Conservation (phyloP, 2,888 invertebrate genomes). For the Leptopilina syphax region DNA sequence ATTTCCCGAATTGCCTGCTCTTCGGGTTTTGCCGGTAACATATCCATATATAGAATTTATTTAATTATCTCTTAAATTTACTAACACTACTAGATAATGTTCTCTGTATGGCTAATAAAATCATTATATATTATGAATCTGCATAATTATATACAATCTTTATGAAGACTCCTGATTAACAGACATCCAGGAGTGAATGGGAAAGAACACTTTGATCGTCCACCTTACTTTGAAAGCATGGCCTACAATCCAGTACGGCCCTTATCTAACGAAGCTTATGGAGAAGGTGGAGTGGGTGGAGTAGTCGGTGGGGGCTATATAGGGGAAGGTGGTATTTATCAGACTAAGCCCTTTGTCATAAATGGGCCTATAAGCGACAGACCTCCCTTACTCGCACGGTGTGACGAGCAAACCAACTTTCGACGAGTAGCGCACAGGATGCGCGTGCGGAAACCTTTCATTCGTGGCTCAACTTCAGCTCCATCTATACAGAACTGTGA, state of each 20-base stretch:
- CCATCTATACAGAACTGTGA: slow-evolving; percentile 89
- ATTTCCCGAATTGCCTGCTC: too few relatives aligned
- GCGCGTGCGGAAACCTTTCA: slow-evolving; percentile 87
- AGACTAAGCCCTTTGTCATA: slow-evolving; percentile 70
- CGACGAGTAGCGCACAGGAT: slow-evolving; percentile 89
- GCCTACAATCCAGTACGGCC: slow-evolving; percentile 61
- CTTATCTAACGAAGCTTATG: slow-evolving; percentile 66
- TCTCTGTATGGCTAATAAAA: too few relatives aligned
- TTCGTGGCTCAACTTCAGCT: slow-evolving; percentile 85
- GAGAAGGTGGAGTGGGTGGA: slow-evolving; percentile 74
- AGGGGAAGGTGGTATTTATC: slow-evolving; percentile 72
- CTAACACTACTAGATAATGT: too few relatives aligned
- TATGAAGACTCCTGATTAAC: neutral
- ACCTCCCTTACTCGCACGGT: slow-evolving; percentile 80
- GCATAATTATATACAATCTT: neutral
- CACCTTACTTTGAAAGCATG: slow-evolving; percentile 45
- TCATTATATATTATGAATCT: too few relatives aligned
- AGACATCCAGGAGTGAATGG: slow-evolving; percentile 55
- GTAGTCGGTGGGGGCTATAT: slow-evolving; percentile 71
- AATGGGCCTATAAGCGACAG: slow-evolving; percentile 74
- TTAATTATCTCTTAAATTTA: too few relatives aligned
- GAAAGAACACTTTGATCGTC: slow-evolving; percentile 58
- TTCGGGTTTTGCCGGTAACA: too few relatives aligned
- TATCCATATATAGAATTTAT: too few relatives aligned
- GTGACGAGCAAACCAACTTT: slow-evolving; percentile 89